A percentile compares a stretch with the other conserved stretches of the same genome.
These are phyloP conservation scores for Panonychus citri DNA, from an alignment of 1,140 invertebrate genomes.

Conservation along the genomic window DNA sequence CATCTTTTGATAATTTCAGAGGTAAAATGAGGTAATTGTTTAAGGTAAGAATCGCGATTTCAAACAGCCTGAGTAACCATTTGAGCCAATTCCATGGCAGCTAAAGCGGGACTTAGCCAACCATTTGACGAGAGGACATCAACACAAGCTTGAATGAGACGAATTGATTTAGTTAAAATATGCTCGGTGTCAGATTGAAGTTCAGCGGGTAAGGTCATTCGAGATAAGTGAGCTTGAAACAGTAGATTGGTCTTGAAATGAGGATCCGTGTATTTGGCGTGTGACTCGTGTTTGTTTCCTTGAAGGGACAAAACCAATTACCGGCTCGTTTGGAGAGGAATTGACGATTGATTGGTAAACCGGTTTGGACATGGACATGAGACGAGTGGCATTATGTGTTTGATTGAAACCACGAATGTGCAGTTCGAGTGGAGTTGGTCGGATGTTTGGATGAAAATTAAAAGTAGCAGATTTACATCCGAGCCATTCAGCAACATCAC, in stretches of 20 bases:
- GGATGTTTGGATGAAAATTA: conserved; percentile 93
- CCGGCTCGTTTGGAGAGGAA: conserved; percentile 64
- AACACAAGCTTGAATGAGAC: conserved; percentile 92
- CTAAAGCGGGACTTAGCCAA: conserved; percentile 88
- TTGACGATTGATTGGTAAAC: conserved; percentile 80
- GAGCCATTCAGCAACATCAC: conserved; percentile 88
- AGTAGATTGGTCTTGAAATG: conserved; percentile 91
- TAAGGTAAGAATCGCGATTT: conserved; percentile 91
- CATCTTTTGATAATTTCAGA: conserved; percentile 64
- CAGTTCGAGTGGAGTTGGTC: conserved; percentile 78
- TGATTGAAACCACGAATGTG: conserved; percentile 95
- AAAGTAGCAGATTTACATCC: conserved; percentile 83
- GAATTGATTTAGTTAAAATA: conserved; percentile 48
- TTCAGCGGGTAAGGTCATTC: conserved; percentile 79
- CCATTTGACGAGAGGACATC: conserved; percentile 94
- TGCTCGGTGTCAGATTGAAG: conserved; percentile 85
- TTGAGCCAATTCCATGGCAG: conserved; percentile 96
- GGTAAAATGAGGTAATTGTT: conserved; percentile 88
- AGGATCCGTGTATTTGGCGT: conserved; percentile 57
- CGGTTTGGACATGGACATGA: conserved; percentile 92
- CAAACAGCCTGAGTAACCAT: conserved; percentile 99
- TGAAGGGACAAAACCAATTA: conserved; percentile 87
- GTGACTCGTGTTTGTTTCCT: conserved; percentile 75
- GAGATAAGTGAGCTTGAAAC: conserved; percentile 80
- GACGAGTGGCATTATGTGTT: conserved; percentile 77